These are phyloP conservation scores for Epinotia ramella DNA, from an alignment of 2,888 invertebrate species.

Conservation along the genomic window DNA sequence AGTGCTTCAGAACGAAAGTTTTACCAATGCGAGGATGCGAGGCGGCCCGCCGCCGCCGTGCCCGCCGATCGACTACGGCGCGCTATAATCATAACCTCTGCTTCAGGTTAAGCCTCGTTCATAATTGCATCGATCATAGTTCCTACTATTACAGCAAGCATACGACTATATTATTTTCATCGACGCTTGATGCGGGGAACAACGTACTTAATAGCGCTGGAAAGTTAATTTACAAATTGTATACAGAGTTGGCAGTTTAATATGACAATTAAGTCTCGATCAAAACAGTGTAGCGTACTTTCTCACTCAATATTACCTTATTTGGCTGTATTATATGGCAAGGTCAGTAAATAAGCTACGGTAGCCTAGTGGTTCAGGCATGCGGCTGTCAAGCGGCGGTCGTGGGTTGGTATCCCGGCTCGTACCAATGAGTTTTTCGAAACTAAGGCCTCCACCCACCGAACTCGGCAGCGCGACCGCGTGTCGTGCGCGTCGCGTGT, in stretches of 20 bases:
- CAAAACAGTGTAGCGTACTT: background rate
- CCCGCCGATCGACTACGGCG: constrained; percentile 66
- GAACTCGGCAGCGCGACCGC: too few species aligned
- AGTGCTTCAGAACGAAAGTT: constrained; percentile 49
- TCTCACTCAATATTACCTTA: background rate
- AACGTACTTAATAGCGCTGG: background rate
- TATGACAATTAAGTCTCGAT: background rate
- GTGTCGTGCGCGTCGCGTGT: too few species aligned
- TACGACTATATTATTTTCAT: background rate
- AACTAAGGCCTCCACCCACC: too few species aligned
- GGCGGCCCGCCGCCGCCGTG: constrained; percentile 59
- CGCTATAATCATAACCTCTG: constrained; percentile 65
- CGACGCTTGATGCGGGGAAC: background rate
- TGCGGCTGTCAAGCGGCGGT: too few species aligned
- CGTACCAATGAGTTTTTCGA: too few species aligned
- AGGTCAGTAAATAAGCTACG: background rate
- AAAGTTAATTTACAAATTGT: background rate
- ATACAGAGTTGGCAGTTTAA: background rate
- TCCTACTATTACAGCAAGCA: background rate
- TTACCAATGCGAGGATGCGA: constrained; percentile 54
- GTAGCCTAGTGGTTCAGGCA: too few species aligned
- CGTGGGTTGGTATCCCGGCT: too few species aligned
- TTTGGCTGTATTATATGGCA: background rate
- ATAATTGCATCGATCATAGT: constrained; percentile 37
- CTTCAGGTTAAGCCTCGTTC: constrained; percentile 49